A percentile compares a stretch with the other conserved stretches of the same genome.
phyloP scores from a whole-genome alignment of 2,113 vertebrate species.

The Corapipo altera region DNA sequence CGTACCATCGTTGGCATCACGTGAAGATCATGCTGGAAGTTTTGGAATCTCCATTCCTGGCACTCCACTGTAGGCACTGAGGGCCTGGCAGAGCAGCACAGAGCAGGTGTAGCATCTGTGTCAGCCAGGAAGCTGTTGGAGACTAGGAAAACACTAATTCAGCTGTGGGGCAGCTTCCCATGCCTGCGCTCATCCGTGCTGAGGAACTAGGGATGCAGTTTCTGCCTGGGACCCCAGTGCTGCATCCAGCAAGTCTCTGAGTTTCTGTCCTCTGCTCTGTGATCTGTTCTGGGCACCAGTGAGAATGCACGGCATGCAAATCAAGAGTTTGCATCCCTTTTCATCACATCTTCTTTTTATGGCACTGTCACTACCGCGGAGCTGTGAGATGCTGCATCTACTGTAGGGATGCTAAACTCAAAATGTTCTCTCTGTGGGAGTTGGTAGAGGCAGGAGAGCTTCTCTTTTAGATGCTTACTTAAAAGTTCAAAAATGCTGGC shows the following conservation, averaged over 20 bases:
- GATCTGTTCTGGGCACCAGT: background rate
- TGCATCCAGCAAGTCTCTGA: background rate
- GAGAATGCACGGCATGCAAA: background rate
- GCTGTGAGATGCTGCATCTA: background rate
- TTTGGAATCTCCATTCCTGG: background rate
- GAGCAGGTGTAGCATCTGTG: background rate
- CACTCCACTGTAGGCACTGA: background rate
- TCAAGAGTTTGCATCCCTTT: background rate
- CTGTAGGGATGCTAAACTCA: background rate
- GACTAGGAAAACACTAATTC: background rate
- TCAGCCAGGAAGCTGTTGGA: background rate
- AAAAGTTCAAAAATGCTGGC: background rate
- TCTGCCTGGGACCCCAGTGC: background rate
- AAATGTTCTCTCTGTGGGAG: conserved; percentile 19
- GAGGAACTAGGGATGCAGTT: background rate
- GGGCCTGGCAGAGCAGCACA: background rate
- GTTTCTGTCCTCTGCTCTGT: background rate
- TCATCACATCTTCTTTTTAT: background rate
- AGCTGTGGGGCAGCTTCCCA: background rate
- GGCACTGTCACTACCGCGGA: background rate
- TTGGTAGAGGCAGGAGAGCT: background rate
- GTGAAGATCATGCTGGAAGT: background rate
- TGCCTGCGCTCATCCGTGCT: background rate
- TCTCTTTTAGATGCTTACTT: background rate
- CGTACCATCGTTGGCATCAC: background rate